Evolutionary conservation across 1,140 invertebrate genomes (phyloP), one percentile per base, ranked within the genome.

Genomic region (Tetramorium parvispinum): DNA sequence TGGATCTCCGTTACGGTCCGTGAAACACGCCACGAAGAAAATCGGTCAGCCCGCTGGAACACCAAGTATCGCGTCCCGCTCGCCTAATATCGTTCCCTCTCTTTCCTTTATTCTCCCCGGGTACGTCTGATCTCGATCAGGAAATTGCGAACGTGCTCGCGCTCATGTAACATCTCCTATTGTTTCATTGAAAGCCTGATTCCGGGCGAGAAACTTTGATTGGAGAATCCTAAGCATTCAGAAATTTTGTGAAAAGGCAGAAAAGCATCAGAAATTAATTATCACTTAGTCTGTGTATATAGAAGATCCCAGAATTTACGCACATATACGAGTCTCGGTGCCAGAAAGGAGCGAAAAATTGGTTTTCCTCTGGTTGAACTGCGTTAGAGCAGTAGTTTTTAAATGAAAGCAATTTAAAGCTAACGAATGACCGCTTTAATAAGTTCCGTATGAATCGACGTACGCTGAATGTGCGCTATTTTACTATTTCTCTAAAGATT

Each of bases 21-120:
- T 68, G 77, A 70, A 68, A 53, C 46, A 81, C 32, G 21, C 37
- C 46, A 40, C 59, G 63, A 81, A 81, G 63, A 81, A 70, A 81
- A 81, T 81, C 77, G 63, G 46, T 53, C 43, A 81, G 21, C 10
- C 16, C 32, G 16, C 32, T 66, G 43, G 49, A 68, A 51, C 46
- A 40, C 24, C 46, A 18, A 63, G 21, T 77, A 77, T 61, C 16
- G 21, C 16, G 37, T 46, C 16, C 24, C 40, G 21, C 13, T 27
- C 37, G n/a, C 18, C 32, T 32, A 53, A 81, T 81, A 81, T 81
- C 13, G 10, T 53, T 5, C 16, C 13, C n/a, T 27, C 5, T 3
- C 46, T 3, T 5, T 11, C 21, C 11, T 13, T 10, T 8, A 6
- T 24, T 13, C 7, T 5, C 13, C 55, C 1, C 18, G 11, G 13